These are phyloP conservation scores for Myxocyprinus asiaticus DNA, from an alignment of 2,113 vertebrate genomes.

Conservation along the genomic window DNA sequence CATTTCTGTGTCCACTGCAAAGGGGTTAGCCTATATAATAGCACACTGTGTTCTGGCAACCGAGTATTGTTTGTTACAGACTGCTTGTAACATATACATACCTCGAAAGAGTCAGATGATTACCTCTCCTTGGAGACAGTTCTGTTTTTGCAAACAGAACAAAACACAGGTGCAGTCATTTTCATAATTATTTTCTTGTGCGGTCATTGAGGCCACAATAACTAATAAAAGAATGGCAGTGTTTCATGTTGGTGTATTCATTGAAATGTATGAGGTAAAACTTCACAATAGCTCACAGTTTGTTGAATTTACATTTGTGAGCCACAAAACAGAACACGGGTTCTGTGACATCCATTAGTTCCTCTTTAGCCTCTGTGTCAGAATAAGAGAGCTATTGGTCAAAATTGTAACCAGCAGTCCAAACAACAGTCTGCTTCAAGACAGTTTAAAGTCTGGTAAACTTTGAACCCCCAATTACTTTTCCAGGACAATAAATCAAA, in stretches of 20 bases:
- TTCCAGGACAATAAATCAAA: conserved; percentile 92
- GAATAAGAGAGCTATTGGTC: conserved; percentile 80
- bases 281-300: background rate
- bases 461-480: conserved; percentile 91
- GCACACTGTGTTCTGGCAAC: conserved; percentile 28
- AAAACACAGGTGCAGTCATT: conserved; percentile 33
- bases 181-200: conserved; percentile 6
- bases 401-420: conserved; percentile 92
- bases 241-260: background rate
- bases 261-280: background rate
- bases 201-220: background rate
- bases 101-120: conserved; percentile 14
- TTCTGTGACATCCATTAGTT: conserved; percentile 42
- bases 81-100: background rate
- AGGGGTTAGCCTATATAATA: conserved; percentile 8
- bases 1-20: background rate
- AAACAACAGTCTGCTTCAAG: conserved; percentile 84
- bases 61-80: conserved; percentile 12
- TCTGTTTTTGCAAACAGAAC: conserved; percentile 35
- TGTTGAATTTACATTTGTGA: conserved; percentile 18
- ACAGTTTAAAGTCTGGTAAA: conserved; percentile 86
- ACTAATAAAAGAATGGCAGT: background rate
- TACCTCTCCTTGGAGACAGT: conserved; percentile 34
- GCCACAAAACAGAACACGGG: conserved; percentile 13
- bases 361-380: conserved; percentile 78